Evolutionary conservation across 2,113 vertebrate genomes (phyloP), one percentile per base, ranked within the genome.

Genomic region (Ameiurus melas): DNA sequence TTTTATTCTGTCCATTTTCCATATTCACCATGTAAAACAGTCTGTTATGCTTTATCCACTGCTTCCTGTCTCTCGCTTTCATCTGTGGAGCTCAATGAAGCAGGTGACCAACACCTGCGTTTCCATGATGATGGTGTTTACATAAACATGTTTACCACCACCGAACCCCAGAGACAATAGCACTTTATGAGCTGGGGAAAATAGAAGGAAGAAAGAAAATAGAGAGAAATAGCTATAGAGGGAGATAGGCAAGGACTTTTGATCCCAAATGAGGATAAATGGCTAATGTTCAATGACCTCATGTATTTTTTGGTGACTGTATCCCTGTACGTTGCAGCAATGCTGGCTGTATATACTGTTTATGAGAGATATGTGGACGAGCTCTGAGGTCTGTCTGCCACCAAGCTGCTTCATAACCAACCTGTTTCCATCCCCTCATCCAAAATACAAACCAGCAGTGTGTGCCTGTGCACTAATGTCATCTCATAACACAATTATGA

Each of bases 111-210:
- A 85, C 77, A 89, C 79, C 77, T 83, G 88, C 6, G 77, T 90
- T 89, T 87, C 90, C 83, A 87, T 90, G 78, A 86, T 70, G 85
- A 89, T 43, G 22, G 19, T 70, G 90, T 89, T 90, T 87, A 78
- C 62, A 85, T 87, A 89, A 89, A 90, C 88, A 89, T 84, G 62
- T 80, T 89, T 79, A 87, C 47, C 70, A 84, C 55, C 30, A 22
- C 57, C 4, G 47, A 79, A 55, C 68, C 82, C 14, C 33, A 78
- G 83, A 55, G 85, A 87, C 58, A 87, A 85, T 47, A 68, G 27
- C 47, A 82, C 27, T 78, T n/a, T 43, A 57, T n/a, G 30, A 47
- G 57, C 68, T 58, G 53, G 53, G 7, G 5, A 55, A 27, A 60
- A 77, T 30, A 39, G 19, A 64, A 43, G 57, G 13, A 60, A 78